Percentiles rank a stretch among this genome's conserved stretches.
Conservation (phyloP, 2,797 vertebrate species). For the Knipowitschia caucasica region DNA sequence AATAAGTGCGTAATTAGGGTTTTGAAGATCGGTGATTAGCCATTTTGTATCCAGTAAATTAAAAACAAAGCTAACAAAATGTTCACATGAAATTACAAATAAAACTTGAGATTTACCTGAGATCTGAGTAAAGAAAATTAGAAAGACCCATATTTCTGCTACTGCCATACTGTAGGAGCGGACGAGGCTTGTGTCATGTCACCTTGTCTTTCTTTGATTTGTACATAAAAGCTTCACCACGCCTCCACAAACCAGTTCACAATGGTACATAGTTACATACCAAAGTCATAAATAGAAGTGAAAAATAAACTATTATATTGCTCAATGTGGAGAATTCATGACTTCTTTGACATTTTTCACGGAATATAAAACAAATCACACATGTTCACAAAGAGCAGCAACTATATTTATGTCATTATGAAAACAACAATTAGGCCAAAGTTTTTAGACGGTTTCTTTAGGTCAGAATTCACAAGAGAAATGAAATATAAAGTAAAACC, state of each 20-base stretch:
- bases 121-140: constrained; percentile 12
- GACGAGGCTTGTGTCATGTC: background rate
- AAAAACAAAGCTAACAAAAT: too few relatives aligned
- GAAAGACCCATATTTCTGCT: background rate
- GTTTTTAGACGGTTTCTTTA: too few relatives aligned
- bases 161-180: constrained; percentile 16
- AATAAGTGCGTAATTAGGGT: background rate
- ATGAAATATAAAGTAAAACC: too few relatives aligned
- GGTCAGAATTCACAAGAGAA: too few relatives aligned
- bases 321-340: too few relatives aligned
- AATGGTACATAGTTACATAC: background rate
- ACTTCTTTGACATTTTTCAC: too few relatives aligned
- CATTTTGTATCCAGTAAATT: too few relatives aligned
- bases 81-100: background rate
- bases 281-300: background rate
- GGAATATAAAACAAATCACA: too few relatives aligned
- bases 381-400: too few relatives aligned
- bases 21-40: background rate
- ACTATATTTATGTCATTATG: too few relatives aligned
- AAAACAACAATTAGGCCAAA: too few relatives aligned
- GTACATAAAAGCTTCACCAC: background rate
- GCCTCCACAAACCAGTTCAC: constrained; percentile 13
- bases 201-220: background rate
- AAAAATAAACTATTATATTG: too few relatives aligned
- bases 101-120: background rate